Evolutionary conservation across 64 coral and sea anemone genomes (phyloP).

Genomic region (Montipora efflorescens): DNA sequence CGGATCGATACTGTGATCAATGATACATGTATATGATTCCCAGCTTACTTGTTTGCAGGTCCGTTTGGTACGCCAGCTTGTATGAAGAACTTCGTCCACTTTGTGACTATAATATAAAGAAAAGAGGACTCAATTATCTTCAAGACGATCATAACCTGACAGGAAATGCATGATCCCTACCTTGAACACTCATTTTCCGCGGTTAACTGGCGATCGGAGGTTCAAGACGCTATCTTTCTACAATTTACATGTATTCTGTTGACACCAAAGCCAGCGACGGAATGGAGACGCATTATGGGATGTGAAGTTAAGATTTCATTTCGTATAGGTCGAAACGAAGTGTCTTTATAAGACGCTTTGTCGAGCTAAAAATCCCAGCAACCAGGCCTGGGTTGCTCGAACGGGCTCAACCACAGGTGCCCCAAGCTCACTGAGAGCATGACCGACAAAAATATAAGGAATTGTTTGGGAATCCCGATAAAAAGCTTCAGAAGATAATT

Average conservation of each 20-base stretch:
- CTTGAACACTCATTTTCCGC: conserved; percentile 37
- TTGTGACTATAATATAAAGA: conserved; percentile 57
- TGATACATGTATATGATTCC: no score
- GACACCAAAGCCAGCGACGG: background rate
- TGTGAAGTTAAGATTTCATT: background rate
- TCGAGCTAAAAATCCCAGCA: no score
- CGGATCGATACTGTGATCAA: no score
- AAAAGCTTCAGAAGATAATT: no score
- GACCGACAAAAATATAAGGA: no score
- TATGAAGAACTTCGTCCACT: conserved; percentile 89
- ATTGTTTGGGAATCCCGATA: no score
- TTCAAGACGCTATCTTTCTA: background rate
- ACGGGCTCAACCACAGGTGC: no score
- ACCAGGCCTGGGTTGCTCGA: no score
- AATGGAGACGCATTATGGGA: background rate
- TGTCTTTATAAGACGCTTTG: no score
- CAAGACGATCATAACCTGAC: background rate
- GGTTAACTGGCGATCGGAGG: background rate
- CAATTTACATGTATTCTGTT: no score
- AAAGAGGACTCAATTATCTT: background rate
- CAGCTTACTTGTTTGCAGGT: conserved; percentile 82
- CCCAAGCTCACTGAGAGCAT: no score
- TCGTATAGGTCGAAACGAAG: background rate
- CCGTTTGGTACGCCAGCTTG: conserved; percentile 81
- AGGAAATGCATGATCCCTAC: background rate